Evolutionary conservation across 2,113 vertebrate genomes (phyloP).

Genomic region (Monopterus albus): DNA sequence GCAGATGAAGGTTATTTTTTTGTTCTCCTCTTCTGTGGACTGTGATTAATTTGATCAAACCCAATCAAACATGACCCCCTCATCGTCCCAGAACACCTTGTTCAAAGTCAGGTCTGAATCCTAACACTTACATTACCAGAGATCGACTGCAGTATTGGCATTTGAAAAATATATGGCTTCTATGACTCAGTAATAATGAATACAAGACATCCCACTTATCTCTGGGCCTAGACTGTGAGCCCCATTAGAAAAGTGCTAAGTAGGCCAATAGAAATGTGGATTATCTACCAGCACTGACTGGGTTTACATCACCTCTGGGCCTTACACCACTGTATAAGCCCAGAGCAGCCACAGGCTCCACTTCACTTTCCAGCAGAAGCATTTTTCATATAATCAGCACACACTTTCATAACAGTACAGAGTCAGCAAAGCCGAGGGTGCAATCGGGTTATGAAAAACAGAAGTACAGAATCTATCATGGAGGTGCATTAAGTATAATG

Average conservation of each 20-base stretch:
- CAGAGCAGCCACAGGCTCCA: slow-evolving; percentile 36
- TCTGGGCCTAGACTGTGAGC: slow-evolving; percentile 59
- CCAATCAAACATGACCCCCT: slow-evolving; percentile 52
- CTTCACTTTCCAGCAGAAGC: slow-evolving; percentile 37
- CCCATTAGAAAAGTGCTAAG: slow-evolving; percentile 70
- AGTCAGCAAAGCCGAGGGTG: slow-evolving; percentile 18
- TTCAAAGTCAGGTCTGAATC: slow-evolving; percentile 46
- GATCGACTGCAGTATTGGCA: slow-evolving; percentile 34
- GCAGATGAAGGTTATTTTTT: slow-evolving; percentile 29
- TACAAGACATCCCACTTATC: slow-evolving; percentile 55
- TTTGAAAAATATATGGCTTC: slow-evolving; percentile 36
- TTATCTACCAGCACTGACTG: slow-evolving; percentile 66
- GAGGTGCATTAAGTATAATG: not conserved
- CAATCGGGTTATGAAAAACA: not conserved
- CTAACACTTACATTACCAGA: slow-evolving; percentile 29
- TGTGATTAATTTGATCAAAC: slow-evolving; percentile 56
- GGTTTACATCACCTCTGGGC: slow-evolving; percentile 65
- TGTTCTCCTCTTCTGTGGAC: slow-evolving; percentile 17
- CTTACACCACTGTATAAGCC: slow-evolving; percentile 45
- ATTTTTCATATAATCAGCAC: slow-evolving; percentile 57
- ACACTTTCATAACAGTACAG: slow-evolving; percentile 16
- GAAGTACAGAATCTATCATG: not conserved
- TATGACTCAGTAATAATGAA: slow-evolving; percentile 61
- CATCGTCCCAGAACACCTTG: slow-evolving; percentile 26
- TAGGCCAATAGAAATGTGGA: slow-evolving; percentile 74